Base-by-base conservation (phyloP, 2,113 vertebrate species). In the Mastomys coucha region DNA sequence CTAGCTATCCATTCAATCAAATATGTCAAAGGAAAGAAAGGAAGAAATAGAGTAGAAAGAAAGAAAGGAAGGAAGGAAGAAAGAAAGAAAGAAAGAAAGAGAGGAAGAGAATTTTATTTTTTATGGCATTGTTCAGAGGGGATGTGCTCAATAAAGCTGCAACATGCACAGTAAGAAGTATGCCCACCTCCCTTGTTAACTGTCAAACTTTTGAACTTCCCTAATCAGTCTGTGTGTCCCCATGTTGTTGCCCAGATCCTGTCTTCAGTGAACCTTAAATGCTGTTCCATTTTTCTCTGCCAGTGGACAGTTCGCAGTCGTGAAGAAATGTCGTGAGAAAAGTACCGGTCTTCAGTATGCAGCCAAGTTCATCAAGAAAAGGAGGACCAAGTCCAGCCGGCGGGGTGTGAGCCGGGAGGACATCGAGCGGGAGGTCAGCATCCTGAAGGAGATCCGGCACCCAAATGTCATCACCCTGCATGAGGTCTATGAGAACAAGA, bases 291-390 rank as follows among this genome's bases (percentile, higher is more conserved):
- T 33, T 60, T 76, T 36, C 75, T 85, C 91, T 91, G 10, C 6
- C 77, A 99, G 99, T 16, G 99, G 99, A 3, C 99, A 99, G 98
- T 99, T 99, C 94, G 99, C 99, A 0, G 99, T 99, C 58, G 99
- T 99, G 97, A 99, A 99, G 98, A 99, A 99, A 99, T 99, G 99
- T 80, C 99, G 99, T 0, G 99, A 99, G 97, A 99, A 99, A 80
- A 99, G 97, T 73, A 99, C 99, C 0, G 99, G 99, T 0, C 97
- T 98, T 39, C 99, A 99, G 58, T 99, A 99, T 80, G 99, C 99
- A 1, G 99, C 99, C 96, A 99, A 99, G 92, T 99, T 99, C 98
- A 99, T 99, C 98, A 99, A 99, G 98, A 99, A 99, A 94, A 98
- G 99, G 45, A 99, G 99, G 96, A 99, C 99, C 0, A 99, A 99